Conservation (phyloP, 92 coral and sea anemone species). For the Bergia puertoricense region DNA sequence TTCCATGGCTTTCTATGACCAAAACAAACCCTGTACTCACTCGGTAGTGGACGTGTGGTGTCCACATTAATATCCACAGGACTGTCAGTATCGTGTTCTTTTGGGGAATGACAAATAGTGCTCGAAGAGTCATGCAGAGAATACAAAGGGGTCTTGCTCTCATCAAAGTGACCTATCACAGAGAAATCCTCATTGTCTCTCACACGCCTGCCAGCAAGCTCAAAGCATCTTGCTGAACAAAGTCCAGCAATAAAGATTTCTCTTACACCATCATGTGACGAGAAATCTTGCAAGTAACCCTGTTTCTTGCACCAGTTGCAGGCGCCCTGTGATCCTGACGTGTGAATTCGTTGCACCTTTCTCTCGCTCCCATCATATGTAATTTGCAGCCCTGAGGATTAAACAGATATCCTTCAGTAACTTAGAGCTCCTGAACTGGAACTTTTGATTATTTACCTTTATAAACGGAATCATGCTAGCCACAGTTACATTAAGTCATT, state of each 20-base stretch:
- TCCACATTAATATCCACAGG: not conserved
- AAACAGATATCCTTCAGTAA: not conserved
- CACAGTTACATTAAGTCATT: too few relatives aligned
- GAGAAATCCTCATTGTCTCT: slow-evolving; percentile 25
- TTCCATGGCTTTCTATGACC: not conserved
- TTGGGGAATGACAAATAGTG: not conserved
- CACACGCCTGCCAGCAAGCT: slow-evolving; percentile 37
- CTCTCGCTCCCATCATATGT: slow-evolving; percentile 28
- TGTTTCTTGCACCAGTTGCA: slow-evolving; percentile 37
- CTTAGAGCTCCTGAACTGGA: not conserved
- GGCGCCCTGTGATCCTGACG: slow-evolving; percentile 20
- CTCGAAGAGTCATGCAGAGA: not conserved
- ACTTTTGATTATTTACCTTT: not conserved
- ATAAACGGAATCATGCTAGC: too few relatives aligned
- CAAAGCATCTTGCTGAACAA: slow-evolving; percentile 42
- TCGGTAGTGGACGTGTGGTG: not conserved
- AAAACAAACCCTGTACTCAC: not conserved
- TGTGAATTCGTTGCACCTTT: slow-evolving; percentile 17
- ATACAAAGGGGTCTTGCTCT: not conserved
- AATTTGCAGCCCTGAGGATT: slow-evolving; percentile 28
- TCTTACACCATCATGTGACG: slow-evolving; percentile 34
- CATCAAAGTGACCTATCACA: slow-evolving; percentile 26
- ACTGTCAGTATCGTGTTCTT: not conserved
- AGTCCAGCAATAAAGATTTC: slow-evolving; percentile 31
- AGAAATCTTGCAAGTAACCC: slow-evolving; percentile 21